These are phyloP conservation scores for Acleris cristana DNA, from an alignment of 2,888 invertebrate species.

Conservation along the genomic window DNA sequence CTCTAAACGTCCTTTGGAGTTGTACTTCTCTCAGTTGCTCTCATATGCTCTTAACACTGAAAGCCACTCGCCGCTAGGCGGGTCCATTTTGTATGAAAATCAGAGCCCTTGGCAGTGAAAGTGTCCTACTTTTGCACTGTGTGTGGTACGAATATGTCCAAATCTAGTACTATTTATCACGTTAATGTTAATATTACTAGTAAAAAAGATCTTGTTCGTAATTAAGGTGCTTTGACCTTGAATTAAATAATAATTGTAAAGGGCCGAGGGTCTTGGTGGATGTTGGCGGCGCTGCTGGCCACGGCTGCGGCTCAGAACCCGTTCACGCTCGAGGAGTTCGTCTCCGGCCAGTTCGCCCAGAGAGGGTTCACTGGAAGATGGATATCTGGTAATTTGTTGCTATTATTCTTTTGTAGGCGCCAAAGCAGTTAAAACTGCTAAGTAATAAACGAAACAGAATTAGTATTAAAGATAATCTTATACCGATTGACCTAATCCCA, in stretches of 20 bases:
- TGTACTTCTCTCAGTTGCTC: too few species aligned
- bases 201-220: too few species aligned
- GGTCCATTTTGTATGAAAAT: too few species aligned
- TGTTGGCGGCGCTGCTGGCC: conserved; percentile 53
- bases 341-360: conserved; percentile 65
- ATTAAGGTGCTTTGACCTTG: not conserved
- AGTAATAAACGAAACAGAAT: too few species aligned
- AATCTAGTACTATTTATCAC: too few species aligned
- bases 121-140: too few species aligned
- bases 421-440: not conserved
- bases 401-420: conserved; percentile 21
- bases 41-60: too few species aligned
- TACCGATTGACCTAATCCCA: not conserved
- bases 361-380: conserved; percentile 85
- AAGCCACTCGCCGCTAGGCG: too few species aligned
- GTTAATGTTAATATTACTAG: too few species aligned
- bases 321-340: conserved; percentile 71
- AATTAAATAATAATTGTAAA: conserved; percentile 39
- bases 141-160: too few species aligned
- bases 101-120: too few species aligned
- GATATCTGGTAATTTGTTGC: conserved; percentile 82
- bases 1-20: too few species aligned
- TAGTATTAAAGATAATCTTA: not conserved
- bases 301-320: conserved; percentile 62
- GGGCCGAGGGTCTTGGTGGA: conserved; percentile 55